Base-by-base conservation (phyloP, 30 jellyfish, hydroid and myxozoan genomes). In the Hydractinia symbiolongicarpus region DNA sequence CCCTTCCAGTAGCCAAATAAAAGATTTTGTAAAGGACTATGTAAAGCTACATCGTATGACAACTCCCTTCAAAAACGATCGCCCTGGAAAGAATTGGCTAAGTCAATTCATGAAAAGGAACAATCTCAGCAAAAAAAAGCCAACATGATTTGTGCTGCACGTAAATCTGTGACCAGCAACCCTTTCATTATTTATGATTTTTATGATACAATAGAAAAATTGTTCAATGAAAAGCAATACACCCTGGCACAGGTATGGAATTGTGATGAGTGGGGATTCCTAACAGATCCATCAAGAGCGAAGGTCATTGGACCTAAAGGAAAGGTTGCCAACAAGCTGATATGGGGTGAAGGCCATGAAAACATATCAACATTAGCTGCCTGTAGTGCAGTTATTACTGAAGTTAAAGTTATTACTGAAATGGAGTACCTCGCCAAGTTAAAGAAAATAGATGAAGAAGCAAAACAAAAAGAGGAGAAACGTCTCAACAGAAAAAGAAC, bases 281-380 rank as follows among this genome's bases (percentile, higher is more conserved):
- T 49, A 1, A 67, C 78, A 13, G 78, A 67, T 67, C 78, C 78
- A 0, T 67, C 78, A 20, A 13, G 51, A 20, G 51, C 11, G 1
- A 67, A 67, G 51, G 1, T 13, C 20, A 21, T 58, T 58, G 69
- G 16, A 11, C 69, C 69, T 0, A 11, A 13, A 58, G 81, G 82
- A 76, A 21, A 73, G 40, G 77, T 50, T 21, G 16, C 82, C 10
- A 11, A 50, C 15, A 53, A 73, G 30, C 16, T 73, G n/a, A 73
- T 81, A 9, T 73, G 82, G 82, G 82, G 82, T 68, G 82, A 82
- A 16, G 82, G 82, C 14, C 15, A 81, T 9, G 78, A 73, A 14
- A 73, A 30, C 40, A 30, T 53, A 11, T 73, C 82, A 0, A 73
- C 76, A 75, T 50, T 73, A 11, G 82, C 77, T 11, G 76, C 76